Evolutionary conservation across 2,888 invertebrate genomes (phyloP).

Genomic region (Drosophila antonietae): DNA sequence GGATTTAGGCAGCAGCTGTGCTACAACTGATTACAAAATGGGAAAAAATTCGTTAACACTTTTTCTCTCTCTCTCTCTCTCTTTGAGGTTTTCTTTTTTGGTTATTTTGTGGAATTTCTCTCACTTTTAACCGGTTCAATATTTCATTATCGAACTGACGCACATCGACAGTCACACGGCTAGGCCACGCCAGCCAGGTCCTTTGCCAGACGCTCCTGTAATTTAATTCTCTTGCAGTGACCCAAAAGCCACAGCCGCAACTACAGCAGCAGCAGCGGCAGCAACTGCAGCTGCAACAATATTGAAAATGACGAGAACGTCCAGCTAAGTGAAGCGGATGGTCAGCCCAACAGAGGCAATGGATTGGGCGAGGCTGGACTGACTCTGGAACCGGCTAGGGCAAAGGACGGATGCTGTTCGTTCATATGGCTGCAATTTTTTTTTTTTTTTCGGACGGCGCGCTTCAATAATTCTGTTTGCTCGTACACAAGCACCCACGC

Average conservation of each 20-base stretch:
- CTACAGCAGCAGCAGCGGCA: slow-evolving; percentile 15
- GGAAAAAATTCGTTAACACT: neutral
- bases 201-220: slow-evolving; percentile 42
- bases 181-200: neutral
- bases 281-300: slow-evolving; percentile 32
- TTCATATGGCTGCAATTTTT: slow-evolving; percentile 33
- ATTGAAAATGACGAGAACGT: slow-evolving; percentile 36
- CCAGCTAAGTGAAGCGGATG: slow-evolving; percentile 44
- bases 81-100: too few species aligned
- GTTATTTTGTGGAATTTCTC: slow-evolving; percentile 3
- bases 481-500: slow-evolving; percentile 28
- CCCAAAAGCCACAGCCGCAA: slow-evolving; percentile 50
- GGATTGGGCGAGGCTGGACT: neutral
- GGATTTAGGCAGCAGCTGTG: slow-evolving; percentile 2
- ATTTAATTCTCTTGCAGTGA: slow-evolving; percentile 63
- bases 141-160: slow-evolving; percentile 44
- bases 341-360: slow-evolving; percentile 6
- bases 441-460: slow-evolving; percentile 43
- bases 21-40: slow-evolving; percentile 2
- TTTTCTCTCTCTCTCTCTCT: neutral
- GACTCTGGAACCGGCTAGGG: neutral
- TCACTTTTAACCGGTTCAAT: slow-evolving; percentile 41
- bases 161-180: slow-evolving; percentile 6
- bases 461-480: slow-evolving; percentile 80
- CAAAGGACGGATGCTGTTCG: slow-evolving; percentile 21